Evolutionary conservation across 2,797 vertebrate genomes (phyloP).

Genomic region (Sebastes cheni): DNA sequence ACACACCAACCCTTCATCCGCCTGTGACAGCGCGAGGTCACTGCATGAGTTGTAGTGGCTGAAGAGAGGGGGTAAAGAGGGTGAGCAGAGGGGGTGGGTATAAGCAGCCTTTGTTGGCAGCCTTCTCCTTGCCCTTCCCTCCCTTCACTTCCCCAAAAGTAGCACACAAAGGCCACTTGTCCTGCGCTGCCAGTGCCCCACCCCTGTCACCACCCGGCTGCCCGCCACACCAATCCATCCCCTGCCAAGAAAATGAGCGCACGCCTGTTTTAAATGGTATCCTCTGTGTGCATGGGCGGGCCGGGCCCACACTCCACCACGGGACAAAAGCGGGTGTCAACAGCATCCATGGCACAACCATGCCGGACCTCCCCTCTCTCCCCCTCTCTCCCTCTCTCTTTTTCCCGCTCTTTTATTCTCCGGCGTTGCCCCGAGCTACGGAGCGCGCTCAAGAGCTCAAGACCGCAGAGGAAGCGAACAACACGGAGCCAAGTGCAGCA

Average conservation of each 20-base stretch:
- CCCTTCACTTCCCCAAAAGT: slow-evolving; percentile 73
- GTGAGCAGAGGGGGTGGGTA: slow-evolving; percentile 25
- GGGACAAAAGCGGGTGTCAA: slow-evolving; percentile 81
- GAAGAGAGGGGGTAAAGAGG: slow-evolving; percentile 18
- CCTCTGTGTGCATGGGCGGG: slow-evolving; percentile 72
- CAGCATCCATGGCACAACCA: slow-evolving; percentile 59
- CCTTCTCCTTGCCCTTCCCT: slow-evolving; percentile 66
- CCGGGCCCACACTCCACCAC: slow-evolving; percentile 47
- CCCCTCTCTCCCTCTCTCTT: slow-evolving; percentile 17
- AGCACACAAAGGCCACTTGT: slow-evolving; percentile 86
- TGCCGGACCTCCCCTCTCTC: slow-evolving; percentile 19
- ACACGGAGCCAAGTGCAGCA: slow-evolving; percentile 38
- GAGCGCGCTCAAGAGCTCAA: slow-evolving; percentile 5
- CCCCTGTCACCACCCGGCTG: slow-evolving; percentile 84
- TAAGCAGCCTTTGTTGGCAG: slow-evolving; percentile 77
- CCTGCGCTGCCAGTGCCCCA: slow-evolving; percentile 78
- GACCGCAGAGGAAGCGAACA: slow-evolving; percentile 42
- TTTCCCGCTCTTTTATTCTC: slow-evolving; percentile 64
- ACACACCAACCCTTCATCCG: slow-evolving; percentile 48
- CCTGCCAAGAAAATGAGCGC: slow-evolving; percentile 82
- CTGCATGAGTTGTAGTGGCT: slow-evolving; percentile 51
- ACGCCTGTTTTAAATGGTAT: slow-evolving; percentile 80
- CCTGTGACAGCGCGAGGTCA: slow-evolving; percentile 63
- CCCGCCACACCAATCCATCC: slow-evolving; percentile 81
- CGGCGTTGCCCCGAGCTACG: slow-evolving; percentile 53